A percentile compares a stretch with the other conserved stretches of the same genome.
These are phyloP conservation scores for Acleris cristana DNA, from an alignment of 2,888 invertebrate species.

Conservation along the genomic window DNA sequence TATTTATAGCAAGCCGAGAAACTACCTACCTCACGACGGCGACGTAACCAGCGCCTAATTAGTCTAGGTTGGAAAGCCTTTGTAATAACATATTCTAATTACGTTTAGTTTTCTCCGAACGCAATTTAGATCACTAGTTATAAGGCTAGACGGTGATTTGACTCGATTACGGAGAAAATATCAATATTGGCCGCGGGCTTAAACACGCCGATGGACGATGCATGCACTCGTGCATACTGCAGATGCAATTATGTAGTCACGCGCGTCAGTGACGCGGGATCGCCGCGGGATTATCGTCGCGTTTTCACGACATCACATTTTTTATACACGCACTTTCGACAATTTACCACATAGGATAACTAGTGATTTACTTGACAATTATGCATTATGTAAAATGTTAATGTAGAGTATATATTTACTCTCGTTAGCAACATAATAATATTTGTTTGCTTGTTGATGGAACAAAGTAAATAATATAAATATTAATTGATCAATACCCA, in stretches of 20 bases:
- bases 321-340: slow-evolving; percentile 39
- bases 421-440: no score
- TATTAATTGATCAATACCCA: no score
- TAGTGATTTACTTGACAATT: slow-evolving; percentile 6
- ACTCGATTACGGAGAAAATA: slow-evolving; percentile 33
- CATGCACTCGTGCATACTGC: slow-evolving; percentile 37
- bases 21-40: slow-evolving; percentile 7
- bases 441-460: no score
- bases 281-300: slow-evolving; percentile 17
- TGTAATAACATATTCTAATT: slow-evolving; percentile 32
- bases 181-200: slow-evolving; percentile 24
- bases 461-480: no score
- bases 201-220: slow-evolving; percentile 11
- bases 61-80: slow-evolving; percentile 23
- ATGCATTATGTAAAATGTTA: not conserved
- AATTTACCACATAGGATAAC: slow-evolving; percentile 34
- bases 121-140: slow-evolving; percentile 23
- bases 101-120: slow-evolving; percentile 29
- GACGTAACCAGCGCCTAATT: slow-evolving; percentile 16
- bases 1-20: not conserved
- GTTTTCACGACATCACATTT: slow-evolving; percentile 34
- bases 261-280: slow-evolving; percentile 39
- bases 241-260: slow-evolving; percentile 50
- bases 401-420: not conserved
- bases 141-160: slow-evolving; percentile 21